Base-by-base conservation (phyloP, 2,113 vertebrate genomes). In the Siniperca knerii region DNA sequence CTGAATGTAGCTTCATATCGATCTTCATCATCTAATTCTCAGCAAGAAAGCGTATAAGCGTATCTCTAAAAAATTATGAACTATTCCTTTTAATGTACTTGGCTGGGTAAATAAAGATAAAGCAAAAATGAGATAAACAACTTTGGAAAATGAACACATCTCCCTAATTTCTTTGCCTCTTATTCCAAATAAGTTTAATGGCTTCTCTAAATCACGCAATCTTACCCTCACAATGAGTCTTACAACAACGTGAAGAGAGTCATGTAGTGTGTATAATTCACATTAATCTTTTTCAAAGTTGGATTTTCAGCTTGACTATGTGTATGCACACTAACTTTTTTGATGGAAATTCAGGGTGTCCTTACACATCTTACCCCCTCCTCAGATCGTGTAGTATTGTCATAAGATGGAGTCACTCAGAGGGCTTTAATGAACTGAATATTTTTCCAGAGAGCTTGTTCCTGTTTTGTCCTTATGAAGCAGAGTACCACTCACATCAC, bases 201-300 rank as follows among this genome's bases (percentile, higher is more conserved):
- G 18, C 50, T 83, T 72, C 55, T 86, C 57, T 70, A 69, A 69
- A 75, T 75, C 81, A 84, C 12, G 8, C 66, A 62, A 57, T 71
- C 73, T 52, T 54, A 72, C 60, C 71, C 50, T 74, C 75, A 79
- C 61, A 79, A 69, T 74, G 70, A 70, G 29, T 80, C 67, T 50
- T 40, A 57, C 76, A 72, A 15, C 73, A 78, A 48, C 20, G 9
- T 29, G 62, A 18, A 29, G 33, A 37, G 70, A 82, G 62, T 77
- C 81, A 90, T 79, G 74, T 62, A 75, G 67, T 79, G 78, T 86
- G 72, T 77, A 78, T 87, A 83, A 92, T 90, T 74, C 76, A 85
- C 84, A 88, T 87, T 82, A 84, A 84, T 86, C 74, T 77, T 84
- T 82, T 52, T 81, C 29, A 54, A 83, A 76, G 72, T 82, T 90